Percentiles rank a stretch among this genome's conserved stretches.
These are phyloP conservation scores for Acholoe squamosa DNA, from an alignment of 2,888 invertebrate genomes.

Conservation along the genomic window DNA sequence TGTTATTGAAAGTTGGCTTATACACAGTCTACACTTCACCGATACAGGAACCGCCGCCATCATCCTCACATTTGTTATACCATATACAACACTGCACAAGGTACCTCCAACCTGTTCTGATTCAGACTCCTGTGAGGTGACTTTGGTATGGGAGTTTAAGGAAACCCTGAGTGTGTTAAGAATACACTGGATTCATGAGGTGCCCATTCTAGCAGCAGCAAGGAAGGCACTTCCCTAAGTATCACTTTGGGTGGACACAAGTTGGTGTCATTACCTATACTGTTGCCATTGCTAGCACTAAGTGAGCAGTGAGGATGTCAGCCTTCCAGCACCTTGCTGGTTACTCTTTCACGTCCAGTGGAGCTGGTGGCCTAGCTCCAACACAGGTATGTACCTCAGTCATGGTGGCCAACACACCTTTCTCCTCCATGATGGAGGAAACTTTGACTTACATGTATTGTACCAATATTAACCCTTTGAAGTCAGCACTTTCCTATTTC, in stretches of 20 bases:
- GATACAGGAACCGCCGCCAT: no score
- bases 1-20: not conserved
- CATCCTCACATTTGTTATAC: no score
- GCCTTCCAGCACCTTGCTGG: constrained; percentile 54
- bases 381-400: constrained; percentile 56
- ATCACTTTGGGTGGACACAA: not conserved
- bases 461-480: no score
- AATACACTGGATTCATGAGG: not conserved
- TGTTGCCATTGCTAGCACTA: not conserved
- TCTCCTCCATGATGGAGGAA: not conserved
- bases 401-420: not conserved
- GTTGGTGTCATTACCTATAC: not conserved
- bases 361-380: constrained; percentile 41
- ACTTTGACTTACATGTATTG: no score
- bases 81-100: no score
- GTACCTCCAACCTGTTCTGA: no score
- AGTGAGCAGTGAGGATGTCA: constrained; percentile 28
- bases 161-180: not conserved
- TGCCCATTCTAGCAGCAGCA: not conserved
- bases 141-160: no score
- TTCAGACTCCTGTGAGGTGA: no score
- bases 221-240: not conserved
- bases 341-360: constrained; percentile 11
- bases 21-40: no score
- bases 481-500: no score